Base-by-base conservation (phyloP, 1,140 invertebrate species). In the Hylaeus volcanicus region DNA sequence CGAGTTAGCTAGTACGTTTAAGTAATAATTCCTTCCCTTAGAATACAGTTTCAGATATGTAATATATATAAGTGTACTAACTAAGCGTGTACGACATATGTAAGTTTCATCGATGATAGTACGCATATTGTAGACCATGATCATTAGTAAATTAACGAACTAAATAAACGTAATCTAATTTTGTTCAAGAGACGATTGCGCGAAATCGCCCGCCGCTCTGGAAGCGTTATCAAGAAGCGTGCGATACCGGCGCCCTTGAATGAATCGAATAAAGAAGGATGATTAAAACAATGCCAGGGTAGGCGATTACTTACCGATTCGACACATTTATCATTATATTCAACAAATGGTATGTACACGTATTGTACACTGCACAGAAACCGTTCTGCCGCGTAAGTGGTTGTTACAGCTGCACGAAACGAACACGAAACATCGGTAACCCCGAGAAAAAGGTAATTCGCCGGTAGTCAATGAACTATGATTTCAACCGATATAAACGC, bases 301-400 rank as follows among this genome's bases (percentile, higher is more conserved):
- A 26, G 26, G 26, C 26, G 26, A 26, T 26, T 26, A 26, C 26
- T 9, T 2, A 9, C 9, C 51, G 51, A 51, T 41, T 39, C 14
- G 14, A 26, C 60, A 37, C 15, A 4, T 74, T 79, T 63, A 71
- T 56, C 69, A 58, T 11, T 71, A 71, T 58, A 74, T 66, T 84
- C 55, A 76, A 84, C 84, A 68, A 81, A 41, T 68, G 58, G 61
- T 79, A 85, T 86, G 79, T 79, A 86, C 69, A 85, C 64, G 65
- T 66, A 74, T 81, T 75, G 75, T 75, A 56, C 81, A 74, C 70
- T n/a, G 14, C 14, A 37, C 45, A 45, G n/a, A 45, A 15, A 60
- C 8, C 6, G 26, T 60, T 60, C 58, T 37, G 14, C 6, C 26
- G 58, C 26, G 26, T 58, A n/a, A n/a, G 14, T 37, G 58, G n/a